Percentiles rank a stretch among this genome's conserved stretches.
Evolutionary conservation across 2,888 invertebrate genomes (phyloP).

Genomic region (Callyntrura sp.): DNA sequence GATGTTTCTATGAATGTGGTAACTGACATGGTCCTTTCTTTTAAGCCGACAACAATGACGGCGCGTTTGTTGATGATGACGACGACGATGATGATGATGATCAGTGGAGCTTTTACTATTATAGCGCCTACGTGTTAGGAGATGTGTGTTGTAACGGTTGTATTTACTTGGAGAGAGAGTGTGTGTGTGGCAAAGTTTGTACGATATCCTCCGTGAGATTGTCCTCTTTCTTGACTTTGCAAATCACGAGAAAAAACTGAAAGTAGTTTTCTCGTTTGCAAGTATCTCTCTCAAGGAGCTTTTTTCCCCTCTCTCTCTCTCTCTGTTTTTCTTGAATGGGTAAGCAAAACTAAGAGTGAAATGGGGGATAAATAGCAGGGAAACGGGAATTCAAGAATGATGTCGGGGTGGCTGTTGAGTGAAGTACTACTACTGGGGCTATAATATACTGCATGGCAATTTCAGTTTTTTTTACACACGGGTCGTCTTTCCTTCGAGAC

Average conservation of each 20-base stretch:
- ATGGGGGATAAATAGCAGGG: background rate
- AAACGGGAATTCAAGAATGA: background rate
- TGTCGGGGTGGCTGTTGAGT: slow-evolving; percentile 6
- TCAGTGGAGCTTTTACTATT: background rate
- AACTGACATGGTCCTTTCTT: background rate
- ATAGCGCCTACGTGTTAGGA: background rate
- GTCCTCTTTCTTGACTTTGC: slow-evolving; percentile 5
- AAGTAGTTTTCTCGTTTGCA: slow-evolving; percentile 3
- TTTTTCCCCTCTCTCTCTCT: background rate
- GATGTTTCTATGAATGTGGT: background rate
- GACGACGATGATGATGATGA: background rate
- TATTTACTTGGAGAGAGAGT: background rate
- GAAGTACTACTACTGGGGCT: slow-evolving; percentile 17
- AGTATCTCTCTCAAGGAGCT: background rate
- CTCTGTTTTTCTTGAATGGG: slow-evolving; percentile 7
- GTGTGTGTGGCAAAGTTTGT: background rate
- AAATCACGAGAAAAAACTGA: background rate
- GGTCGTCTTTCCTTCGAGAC: background rate
- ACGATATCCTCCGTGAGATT: background rate
- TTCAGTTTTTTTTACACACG: background rate
- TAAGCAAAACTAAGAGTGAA: background rate
- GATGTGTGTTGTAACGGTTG: background rate
- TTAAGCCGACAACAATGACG: background rate
- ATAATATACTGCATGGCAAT: slow-evolving; percentile 24
- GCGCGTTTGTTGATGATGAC: background rate